These are phyloP conservation scores for Patella depressa DNA, from an alignment of 2,888 invertebrate genomes.

Conservation along the genomic window DNA sequence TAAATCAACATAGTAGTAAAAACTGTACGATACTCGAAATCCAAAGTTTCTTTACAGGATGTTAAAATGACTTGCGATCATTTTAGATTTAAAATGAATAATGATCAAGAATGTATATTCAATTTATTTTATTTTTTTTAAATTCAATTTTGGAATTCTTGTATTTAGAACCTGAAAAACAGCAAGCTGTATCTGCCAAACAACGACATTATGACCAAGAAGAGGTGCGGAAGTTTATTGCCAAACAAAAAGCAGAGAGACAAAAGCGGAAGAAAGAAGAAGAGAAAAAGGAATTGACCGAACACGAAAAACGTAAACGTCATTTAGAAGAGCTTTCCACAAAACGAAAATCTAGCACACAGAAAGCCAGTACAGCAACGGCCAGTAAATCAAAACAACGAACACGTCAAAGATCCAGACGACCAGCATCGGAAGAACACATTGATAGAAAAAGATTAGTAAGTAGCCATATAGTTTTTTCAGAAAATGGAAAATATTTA, in stretches of 20 bases:
- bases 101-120: no score
- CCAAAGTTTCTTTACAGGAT: no score
- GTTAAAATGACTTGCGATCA: no score
- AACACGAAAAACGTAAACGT: slow-evolving; percentile 61
- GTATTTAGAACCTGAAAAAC: slow-evolving; percentile 47
- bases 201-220: slow-evolving; percentile 77
- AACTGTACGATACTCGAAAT: no score
- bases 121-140: no score
- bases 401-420: slow-evolving; percentile 22
- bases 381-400: slow-evolving; percentile 17
- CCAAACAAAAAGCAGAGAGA: slow-evolving; percentile 75
- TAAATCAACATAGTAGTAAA: no score
- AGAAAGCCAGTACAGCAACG: slow-evolving; percentile 17
- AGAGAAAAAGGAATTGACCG: slow-evolving; percentile 55
- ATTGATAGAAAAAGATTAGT: background rate
- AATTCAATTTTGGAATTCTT: background rate
- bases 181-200: slow-evolving; percentile 48
- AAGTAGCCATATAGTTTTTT: background rate
- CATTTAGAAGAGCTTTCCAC: slow-evolving; percentile 51
- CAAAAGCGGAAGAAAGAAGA: slow-evolving; percentile 70
- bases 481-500: no score
- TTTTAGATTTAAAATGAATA: no score
- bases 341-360: slow-evolving; percentile 48
- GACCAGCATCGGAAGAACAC: slow-evolving; percentile 1
- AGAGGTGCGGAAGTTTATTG: slow-evolving; percentile 75